Conservation (phyloP, 2,113 vertebrate genomes). For the Ginglymostoma cirratum region DNA sequence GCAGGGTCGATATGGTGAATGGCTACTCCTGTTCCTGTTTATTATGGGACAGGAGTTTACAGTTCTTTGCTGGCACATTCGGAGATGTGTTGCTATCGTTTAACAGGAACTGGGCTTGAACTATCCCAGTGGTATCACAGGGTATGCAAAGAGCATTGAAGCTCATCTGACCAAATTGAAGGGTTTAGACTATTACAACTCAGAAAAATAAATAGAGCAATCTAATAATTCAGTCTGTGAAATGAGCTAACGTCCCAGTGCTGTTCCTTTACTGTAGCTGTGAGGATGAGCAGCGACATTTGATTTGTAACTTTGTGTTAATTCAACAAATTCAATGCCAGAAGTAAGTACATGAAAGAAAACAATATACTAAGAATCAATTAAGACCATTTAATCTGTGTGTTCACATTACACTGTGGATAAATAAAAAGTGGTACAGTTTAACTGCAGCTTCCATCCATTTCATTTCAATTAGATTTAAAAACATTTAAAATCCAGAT, state of each 20-base stretch:
- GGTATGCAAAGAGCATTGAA: not conserved
- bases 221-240: not conserved
- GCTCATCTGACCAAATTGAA: not conserved
- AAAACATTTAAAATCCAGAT: constrained; percentile 23
- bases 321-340: not conserved
- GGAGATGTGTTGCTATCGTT: not conserved
- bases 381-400: constrained; percentile 23
- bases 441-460: constrained; percentile 6
- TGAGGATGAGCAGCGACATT: not conserved
- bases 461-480: constrained; percentile 38
- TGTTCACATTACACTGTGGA: not conserved
- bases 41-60: too few species aligned
- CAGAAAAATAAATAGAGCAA: not conserved
- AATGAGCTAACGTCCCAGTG: not conserved
- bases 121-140: not conserved
- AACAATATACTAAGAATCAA: constrained; percentile 12
- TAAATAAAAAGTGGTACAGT: not conserved
- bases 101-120: not conserved
- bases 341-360: constrained; percentile 4
- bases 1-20: too few species aligned
- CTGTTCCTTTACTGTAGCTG: not conserved
- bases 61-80: too few species aligned
- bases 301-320: constrained; percentile 16
- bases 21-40: too few species aligned
- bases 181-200: not conserved